A percentile compares a stretch with the other conserved stretches of the same genome.
Conservation (phyloP, 2,797 vertebrate genomes). For the Euthynnus affinis region DNA sequence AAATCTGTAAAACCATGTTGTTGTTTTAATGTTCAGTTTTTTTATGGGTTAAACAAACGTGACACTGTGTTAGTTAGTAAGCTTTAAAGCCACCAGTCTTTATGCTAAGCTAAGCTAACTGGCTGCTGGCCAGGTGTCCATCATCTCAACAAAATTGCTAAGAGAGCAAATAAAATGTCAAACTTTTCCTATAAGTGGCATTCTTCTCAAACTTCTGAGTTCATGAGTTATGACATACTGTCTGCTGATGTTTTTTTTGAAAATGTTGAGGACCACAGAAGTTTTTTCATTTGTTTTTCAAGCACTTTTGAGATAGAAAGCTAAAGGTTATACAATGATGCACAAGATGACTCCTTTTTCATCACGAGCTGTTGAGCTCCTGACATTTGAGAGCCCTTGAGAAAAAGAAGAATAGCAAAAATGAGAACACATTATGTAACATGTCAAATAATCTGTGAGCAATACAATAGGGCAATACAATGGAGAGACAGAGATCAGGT, state of each 20-base stretch:
- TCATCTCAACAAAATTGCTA: not conserved
- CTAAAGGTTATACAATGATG: constrained; percentile 26
- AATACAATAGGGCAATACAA: constrained; percentile 55
- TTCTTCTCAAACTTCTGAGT: not conserved
- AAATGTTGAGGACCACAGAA: not conserved
- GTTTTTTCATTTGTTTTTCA: not conserved
- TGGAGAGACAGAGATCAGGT: constrained; percentile 49
- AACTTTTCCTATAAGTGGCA: not conserved
- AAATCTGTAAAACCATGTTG: too few relatives aligned
- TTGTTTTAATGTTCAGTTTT: too few relatives aligned
- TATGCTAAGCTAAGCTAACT: constrained; percentile 20
- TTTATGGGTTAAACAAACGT: not conserved
- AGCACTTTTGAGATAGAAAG: not conserved
- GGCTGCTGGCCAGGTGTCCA: not conserved
- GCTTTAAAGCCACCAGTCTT: not conserved
- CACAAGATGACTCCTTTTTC: constrained; percentile 41
- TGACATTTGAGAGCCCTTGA: constrained; percentile 61
- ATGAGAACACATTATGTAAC: constrained; percentile 70
- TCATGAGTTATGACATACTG: not conserved
- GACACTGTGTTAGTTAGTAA: not conserved
- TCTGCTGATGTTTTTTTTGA: not conserved
- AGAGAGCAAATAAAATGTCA: not conserved
- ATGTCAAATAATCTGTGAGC: constrained; percentile 62
- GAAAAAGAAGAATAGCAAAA: constrained; percentile 46
- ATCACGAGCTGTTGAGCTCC: constrained; percentile 29